Conservation (phyloP, 2,113 vertebrate genomes). For the Vombatus ursinus region DNA sequence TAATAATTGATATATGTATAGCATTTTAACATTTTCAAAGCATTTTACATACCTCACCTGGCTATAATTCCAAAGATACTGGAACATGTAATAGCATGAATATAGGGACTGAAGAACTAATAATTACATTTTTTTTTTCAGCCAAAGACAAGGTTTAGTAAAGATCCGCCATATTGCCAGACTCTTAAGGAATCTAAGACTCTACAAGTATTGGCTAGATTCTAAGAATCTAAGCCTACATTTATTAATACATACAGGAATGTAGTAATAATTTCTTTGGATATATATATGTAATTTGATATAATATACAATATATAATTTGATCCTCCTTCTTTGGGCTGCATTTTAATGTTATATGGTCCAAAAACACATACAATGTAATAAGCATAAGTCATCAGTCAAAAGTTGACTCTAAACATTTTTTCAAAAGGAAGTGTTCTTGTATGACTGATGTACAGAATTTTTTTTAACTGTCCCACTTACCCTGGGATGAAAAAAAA, state of each 20-base stretch:
- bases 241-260: not conserved
- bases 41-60: not conserved
- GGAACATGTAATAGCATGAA: not conserved
- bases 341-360: not conserved
- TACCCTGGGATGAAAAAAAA: not conserved
- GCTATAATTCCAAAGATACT: not conserved
- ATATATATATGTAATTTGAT: not conserved
- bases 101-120: not conserved
- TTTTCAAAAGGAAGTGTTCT: conserved; percentile 4
- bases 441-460: not conserved
- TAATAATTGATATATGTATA: no score
- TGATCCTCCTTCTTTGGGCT: not conserved
- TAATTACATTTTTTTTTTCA: not conserved
- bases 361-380: not conserved
- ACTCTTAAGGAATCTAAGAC: no score
- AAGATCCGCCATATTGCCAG: no score
- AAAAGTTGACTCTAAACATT: not conserved
- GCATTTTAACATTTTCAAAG: not conserved
- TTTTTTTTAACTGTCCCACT: not conserved
- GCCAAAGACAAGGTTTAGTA: no score
- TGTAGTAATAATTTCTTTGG: not conserved
- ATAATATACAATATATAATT: not conserved
- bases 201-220: no score
- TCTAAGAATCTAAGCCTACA: not conserved
- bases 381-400: not conserved